phyloP scores from a whole-genome alignment of 2,888 invertebrate genomes.

The Aphrophora alni region DNA sequence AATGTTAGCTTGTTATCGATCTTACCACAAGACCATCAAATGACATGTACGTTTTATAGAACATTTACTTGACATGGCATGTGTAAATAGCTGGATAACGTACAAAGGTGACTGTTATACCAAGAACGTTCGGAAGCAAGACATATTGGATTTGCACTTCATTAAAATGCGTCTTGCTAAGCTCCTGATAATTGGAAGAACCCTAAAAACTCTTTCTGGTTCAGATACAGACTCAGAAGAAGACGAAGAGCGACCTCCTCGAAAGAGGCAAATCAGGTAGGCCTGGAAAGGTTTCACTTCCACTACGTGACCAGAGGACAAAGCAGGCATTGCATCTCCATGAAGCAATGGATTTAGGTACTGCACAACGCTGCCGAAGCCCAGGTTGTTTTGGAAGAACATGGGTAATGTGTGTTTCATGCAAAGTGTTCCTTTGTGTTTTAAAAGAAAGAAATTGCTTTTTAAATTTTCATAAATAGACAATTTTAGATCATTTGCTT shows the following conservation, averaged over 20 bases:
- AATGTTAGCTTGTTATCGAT: conserved; percentile 20
- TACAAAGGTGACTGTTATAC: conserved; percentile 44
- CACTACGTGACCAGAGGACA: conserved; percentile 2
- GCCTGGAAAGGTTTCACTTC: conserved; percentile 26
- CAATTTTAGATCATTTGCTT: no score
- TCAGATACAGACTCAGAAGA: conserved; percentile 10
- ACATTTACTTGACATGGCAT: conserved; percentile 29
- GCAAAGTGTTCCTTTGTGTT: not conserved
- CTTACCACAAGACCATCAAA: conserved; percentile 30
- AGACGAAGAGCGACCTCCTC: conserved; percentile 25
- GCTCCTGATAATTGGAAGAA: conserved; percentile 18
- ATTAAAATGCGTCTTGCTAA: conserved; percentile 28
- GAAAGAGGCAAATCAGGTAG: conserved; percentile 21
- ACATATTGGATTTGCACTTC: conserved; percentile 27
- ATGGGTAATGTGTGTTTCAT: not conserved
- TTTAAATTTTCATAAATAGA: conserved; percentile 18
- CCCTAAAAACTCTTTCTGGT: not conserved
- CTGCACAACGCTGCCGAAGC: conserved; percentile 13
- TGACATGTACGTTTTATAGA: conserved; percentile 27
- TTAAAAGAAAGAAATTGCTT: conserved; percentile 34
- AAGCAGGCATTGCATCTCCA: conserved; percentile 31
- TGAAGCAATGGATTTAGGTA: conserved; percentile 31
- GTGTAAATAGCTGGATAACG: conserved; percentile 29
- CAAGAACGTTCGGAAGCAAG: not conserved
- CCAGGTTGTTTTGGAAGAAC: conserved; percentile 15